These are phyloP conservation scores for Whitmania pigra DNA, from an alignment of 1,140 invertebrate genomes.

Conservation along the genomic window DNA sequence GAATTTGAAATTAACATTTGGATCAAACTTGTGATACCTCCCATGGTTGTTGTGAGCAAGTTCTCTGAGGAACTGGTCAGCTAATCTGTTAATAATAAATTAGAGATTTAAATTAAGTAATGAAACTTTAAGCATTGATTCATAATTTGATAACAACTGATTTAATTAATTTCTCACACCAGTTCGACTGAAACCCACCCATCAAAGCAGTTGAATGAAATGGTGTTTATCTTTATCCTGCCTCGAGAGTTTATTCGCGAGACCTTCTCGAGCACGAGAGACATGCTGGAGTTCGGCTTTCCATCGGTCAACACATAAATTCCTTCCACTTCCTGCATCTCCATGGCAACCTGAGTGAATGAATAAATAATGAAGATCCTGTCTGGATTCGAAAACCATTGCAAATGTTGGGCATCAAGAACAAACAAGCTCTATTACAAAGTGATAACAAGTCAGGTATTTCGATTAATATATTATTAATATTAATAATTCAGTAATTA, in stretches of 20 bases:
- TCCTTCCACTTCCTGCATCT: conserved; percentile 36
- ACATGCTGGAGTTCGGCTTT: conserved; percentile 42
- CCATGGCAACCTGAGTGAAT: conserved; percentile 37
- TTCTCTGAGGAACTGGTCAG: conserved; percentile 35
- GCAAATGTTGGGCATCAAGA: too few relatives aligned
- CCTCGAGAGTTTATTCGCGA: conserved; percentile 36
- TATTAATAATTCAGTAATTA: too few relatives aligned
- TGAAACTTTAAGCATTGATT: too few relatives aligned
- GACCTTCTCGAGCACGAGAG: conserved; percentile 38
- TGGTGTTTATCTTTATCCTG: conserved; percentile 38
- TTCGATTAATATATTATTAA: too few relatives aligned
- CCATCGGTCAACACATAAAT: conserved; percentile 43
- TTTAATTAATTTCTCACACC: too few relatives aligned
- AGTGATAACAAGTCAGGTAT: too few relatives aligned
- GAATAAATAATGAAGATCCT: too few relatives aligned
- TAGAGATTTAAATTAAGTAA: too few relatives aligned
- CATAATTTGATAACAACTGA: too few relatives aligned
- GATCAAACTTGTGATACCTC: not conserved
- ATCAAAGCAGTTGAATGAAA: conserved; percentile 43
- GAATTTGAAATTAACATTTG: not conserved
- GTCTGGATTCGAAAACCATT: too few relatives aligned
- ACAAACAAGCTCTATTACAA: too few relatives aligned
- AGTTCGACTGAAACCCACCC: conserved; percentile 28
- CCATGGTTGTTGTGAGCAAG: conserved; percentile 14
- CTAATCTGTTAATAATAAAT: conserved; percentile 30